A percentile compares a stretch with the other conserved stretches of the same genome.
phyloP scores from a whole-genome alignment of 2,888 invertebrate genomes.

The Leucoptera coffeella region DNA sequence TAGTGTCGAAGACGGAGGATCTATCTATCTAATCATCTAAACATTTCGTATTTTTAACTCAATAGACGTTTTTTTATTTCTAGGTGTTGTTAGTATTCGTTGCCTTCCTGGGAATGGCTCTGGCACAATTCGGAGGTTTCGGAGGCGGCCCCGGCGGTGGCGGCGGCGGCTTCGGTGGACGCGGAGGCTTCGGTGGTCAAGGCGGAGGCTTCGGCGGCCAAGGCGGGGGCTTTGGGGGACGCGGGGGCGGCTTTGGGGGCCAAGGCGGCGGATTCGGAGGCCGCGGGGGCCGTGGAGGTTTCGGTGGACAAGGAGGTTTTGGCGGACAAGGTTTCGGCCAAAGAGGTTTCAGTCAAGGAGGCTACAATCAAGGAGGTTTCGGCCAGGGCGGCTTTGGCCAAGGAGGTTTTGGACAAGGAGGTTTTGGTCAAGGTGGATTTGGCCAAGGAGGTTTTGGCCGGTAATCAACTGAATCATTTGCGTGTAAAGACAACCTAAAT shows the following conservation, averaged over 20 bases:
- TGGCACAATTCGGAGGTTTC: constrained; percentile 8
- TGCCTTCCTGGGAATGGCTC: constrained; percentile 5
- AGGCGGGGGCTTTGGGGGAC: background rate
- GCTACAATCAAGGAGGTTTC: background rate
- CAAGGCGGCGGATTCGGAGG: constrained; percentile 2
- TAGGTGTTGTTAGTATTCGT: constrained; percentile 7
- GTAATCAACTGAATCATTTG: too few species aligned
- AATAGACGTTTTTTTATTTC: constrained; percentile 5
- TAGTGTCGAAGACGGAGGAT: too few species aligned
- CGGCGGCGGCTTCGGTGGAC: constrained; percentile 1
- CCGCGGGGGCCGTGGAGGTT: constrained; percentile 3
- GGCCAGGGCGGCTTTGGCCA: constrained; percentile 3
- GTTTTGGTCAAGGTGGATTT: constrained; percentile 1
- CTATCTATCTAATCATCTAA: too few species aligned
- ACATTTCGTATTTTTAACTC: too few species aligned
- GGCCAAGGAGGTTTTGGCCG: constrained; percentile 4
- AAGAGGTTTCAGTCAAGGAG: constrained; percentile 4
- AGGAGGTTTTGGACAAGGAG: constrained; percentile 1
- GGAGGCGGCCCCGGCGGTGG: constrained; percentile 3
- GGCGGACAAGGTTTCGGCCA: constrained; percentile 1
- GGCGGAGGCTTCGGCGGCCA: background rate
- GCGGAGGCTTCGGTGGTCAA: constrained; percentile 1
- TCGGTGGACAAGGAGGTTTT: constrained; percentile 2
- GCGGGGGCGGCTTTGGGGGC: background rate
- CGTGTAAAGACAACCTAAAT: too few species aligned